These are phyloP conservation scores for Zaprionus taronus DNA, from an alignment of 1,140 invertebrate genomes.

Conservation along the genomic window DNA sequence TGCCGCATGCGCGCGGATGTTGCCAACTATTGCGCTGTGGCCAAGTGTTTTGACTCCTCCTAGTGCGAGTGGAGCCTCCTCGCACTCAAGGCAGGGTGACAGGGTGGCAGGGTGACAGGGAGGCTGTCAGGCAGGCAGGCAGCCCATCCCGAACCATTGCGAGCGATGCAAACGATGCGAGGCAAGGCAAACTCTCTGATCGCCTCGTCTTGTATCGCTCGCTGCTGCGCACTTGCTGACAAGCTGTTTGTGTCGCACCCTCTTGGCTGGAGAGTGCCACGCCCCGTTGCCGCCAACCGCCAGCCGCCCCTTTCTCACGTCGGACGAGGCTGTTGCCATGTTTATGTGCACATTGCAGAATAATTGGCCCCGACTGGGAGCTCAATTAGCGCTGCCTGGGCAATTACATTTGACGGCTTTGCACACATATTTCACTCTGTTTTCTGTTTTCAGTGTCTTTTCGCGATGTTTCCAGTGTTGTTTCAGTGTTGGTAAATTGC, in stretches of 20 bases:
- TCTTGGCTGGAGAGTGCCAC: slow-evolving; percentile 43
- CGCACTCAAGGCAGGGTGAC: neutral
- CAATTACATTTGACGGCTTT: slow-evolving; percentile 76
- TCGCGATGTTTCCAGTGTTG: neutral
- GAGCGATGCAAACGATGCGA: slow-evolving; percentile 9
- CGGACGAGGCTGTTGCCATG: slow-evolving; percentile 39
- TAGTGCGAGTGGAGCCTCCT: slow-evolving; percentile 13
- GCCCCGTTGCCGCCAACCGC: slow-evolving; percentile 32
- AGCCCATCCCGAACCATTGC: slow-evolving; percentile 34
- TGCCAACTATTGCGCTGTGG: slow-evolving; percentile 38
- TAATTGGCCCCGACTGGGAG: slow-evolving; percentile 71
- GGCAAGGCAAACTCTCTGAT: neutral
- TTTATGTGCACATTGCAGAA: slow-evolving; percentile 69
- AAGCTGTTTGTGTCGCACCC: slow-evolving; percentile 65
- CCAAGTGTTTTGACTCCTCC: slow-evolving; percentile 80
- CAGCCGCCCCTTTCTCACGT: slow-evolving; percentile 48
- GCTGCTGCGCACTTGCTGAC: slow-evolving; percentile 71
- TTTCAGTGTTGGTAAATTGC: slow-evolving; percentile 63
- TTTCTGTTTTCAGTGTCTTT: neutral
- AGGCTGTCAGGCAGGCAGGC: neutral
- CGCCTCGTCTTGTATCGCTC: neutral
- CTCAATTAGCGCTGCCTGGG: slow-evolving; percentile 71
- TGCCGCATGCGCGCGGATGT: slow-evolving; percentile 69
- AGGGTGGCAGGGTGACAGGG: neutral
- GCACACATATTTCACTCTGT: slow-evolving; percentile 41